A percentile compares a stretch with the other conserved stretches of the same genome.
Evolutionary conservation across 2,888 invertebrate species (phyloP).

Genomic region (Stenchaetothrips biformis): DNA sequence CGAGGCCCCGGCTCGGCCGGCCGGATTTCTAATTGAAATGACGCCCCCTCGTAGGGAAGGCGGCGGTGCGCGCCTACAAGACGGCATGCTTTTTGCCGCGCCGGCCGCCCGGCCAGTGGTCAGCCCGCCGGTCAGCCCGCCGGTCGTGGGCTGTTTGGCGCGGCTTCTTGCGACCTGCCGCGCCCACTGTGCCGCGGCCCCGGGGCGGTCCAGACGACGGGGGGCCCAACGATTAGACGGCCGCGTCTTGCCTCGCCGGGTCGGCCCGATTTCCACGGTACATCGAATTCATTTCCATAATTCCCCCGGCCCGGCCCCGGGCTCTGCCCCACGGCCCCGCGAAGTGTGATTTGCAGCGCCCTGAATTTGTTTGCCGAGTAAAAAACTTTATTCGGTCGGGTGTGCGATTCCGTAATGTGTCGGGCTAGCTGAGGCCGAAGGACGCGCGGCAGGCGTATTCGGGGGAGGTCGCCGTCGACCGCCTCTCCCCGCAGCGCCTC

Average conservation of each 20-base stretch:
- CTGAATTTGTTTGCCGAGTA: not conserved
- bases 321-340: not conserved
- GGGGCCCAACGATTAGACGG: not conserved
- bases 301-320: not conserved
- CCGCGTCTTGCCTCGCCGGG: not conserved
- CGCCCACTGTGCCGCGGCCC: no score
- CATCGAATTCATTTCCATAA: not conserved
- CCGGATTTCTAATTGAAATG: conserved; percentile 4
- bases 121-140: not conserved
- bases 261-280: not conserved
- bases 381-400: not conserved
- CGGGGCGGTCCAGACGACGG: not conserved
- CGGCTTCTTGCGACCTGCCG: not conserved
- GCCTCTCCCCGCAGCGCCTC: not conserved
- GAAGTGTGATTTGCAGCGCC: not conserved
- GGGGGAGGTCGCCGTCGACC: no score
- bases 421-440: no score
- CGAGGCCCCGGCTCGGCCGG: not conserved
- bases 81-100: not conserved
- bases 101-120: not conserved
- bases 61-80: no score
- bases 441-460: no score
- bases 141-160: not conserved
- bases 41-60: not conserved
- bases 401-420: not conserved